Conservation (phyloP, 2,888 invertebrate genomes). For the Xanthia icteritia region DNA sequence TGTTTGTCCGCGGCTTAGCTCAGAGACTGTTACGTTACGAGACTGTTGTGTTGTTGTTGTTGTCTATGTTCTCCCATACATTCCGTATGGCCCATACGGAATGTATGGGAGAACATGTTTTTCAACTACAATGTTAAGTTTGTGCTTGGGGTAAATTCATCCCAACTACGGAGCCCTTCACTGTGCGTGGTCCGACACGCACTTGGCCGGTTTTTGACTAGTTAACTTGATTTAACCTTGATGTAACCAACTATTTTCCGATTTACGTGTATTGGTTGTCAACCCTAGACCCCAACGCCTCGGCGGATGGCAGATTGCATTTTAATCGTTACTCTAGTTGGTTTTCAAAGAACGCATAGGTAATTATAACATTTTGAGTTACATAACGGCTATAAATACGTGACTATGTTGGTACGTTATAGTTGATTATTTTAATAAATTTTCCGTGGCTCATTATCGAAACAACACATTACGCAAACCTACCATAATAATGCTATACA, state of each 20-base stretch:
- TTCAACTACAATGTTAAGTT: too few relatives aligned
- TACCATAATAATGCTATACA: not conserved
- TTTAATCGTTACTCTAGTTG: slow-evolving; percentile 17
- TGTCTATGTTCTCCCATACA: too few relatives aligned
- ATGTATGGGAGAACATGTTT: too few relatives aligned
- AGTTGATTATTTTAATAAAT: slow-evolving; percentile 49
- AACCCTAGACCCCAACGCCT: slow-evolving; percentile 6
- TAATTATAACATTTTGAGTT: slow-evolving; percentile 38
- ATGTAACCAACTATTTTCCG: not conserved
- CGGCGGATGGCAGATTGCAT: slow-evolving; percentile 30
- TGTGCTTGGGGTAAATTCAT: too few relatives aligned
- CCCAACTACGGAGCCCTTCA: too few relatives aligned
- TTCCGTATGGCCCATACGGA: too few relatives aligned
- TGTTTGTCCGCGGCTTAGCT: too few relatives aligned
- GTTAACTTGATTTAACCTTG: not conserved
- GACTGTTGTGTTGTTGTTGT: too few relatives aligned
- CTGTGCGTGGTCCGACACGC: too few relatives aligned
- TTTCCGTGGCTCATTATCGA: slow-evolving; percentile 44
- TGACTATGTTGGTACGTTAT: slow-evolving; percentile 23
- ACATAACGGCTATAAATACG: slow-evolving; percentile 40
- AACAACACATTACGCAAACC: slow-evolving; percentile 32
- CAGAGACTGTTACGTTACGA: too few relatives aligned
- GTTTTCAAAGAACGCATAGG: slow-evolving; percentile 31
- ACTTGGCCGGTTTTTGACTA: too few relatives aligned
- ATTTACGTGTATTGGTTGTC: not conserved